Base-by-base conservation (phyloP, 30 jellyfish, hydroid and myxozoan species). In the Calvadosia cruxmelitensis region DNA sequence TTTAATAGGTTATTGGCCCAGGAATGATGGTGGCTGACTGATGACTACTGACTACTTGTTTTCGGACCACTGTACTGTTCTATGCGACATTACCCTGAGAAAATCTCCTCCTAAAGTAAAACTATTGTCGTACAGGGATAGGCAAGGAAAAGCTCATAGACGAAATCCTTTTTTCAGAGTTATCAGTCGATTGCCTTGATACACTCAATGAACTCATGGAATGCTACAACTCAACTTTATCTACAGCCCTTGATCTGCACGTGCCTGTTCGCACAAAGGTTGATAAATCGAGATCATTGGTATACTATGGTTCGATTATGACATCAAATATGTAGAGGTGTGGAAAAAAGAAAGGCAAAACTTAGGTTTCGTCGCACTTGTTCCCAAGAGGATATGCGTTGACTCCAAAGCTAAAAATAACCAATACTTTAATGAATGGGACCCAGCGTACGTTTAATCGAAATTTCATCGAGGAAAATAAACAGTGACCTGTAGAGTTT, bases 161-260 rank as follows among this genome's bases (percentile, higher is more conserved):
- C 7, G 78, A 69, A 27, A 34, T 69, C 69, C 32, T 42, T 72
- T 72, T 70, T 42, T 70, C 79, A 42, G 79, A 70, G 79, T 73
- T 70, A 28, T 42, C 52, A 42, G 24, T 49, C 69, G 28, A 10
- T 72, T 50, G 24, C 26, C 50, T 50, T 31, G 50, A 24, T 10
- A 77, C 49, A 27, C 27, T 70, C 74, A 68, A 70, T 31, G 80
- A 70, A 51, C 80, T 48, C 29, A 77, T 48, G 48, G 3, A 69
- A 26, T 50, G 77, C 77, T 70, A 70, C 48, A 42, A 42, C 20
- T 5, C 57, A 42, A 42, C 57, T 42, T 20, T 42, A 10, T 42
- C 57, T 42, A 5, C 23, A 26, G 57, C 50, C 57, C 25, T 70
- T 20, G 80, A 70, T 48, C 34, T 16, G 23, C 80, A 70, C 20